Evolutionary conservation across 1,140 invertebrate species (phyloP).

Genomic region (Bombyx mori): DNA sequence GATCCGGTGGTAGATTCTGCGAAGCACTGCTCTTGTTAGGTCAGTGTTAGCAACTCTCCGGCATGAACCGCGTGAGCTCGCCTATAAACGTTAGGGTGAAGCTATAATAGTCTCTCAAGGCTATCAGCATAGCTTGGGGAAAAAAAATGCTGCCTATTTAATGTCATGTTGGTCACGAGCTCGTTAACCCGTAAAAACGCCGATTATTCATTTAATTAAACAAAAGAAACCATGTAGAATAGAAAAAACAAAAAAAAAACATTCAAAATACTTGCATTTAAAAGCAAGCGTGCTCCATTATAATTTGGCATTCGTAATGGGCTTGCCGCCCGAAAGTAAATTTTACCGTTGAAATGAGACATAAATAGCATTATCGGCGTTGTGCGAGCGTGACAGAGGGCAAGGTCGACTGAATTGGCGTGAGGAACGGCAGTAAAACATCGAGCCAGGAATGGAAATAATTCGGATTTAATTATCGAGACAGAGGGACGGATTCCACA

Average conservation of each 20-base stretch:
- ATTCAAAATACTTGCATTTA: constrained; percentile 4
- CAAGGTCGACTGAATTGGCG: constrained; percentile 14
- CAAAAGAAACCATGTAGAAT: neutral
- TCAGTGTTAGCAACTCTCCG: too few species aligned
- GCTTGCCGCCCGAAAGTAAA: constrained; percentile 17
- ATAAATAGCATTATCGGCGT: neutral
- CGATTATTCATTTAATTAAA: neutral
- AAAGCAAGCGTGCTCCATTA: constrained; percentile 14
- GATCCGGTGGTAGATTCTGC: too few species aligned
- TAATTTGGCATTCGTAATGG: constrained; percentile 19
- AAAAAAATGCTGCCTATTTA: too few species aligned
- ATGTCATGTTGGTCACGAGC: too few species aligned
- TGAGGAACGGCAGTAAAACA: constrained; percentile 13
- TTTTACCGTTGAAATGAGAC: constrained; percentile 10
- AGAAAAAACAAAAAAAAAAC: constrained; percentile 7
- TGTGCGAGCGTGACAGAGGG: constrained; percentile 2
- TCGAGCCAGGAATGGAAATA: constrained; percentile 7
- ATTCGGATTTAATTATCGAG: constrained; percentile 18
- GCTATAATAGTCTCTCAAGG: too few species aligned
- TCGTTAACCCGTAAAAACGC: too few species aligned
- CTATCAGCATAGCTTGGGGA: too few species aligned
- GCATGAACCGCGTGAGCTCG: too few species aligned
- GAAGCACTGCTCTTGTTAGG: too few species aligned
- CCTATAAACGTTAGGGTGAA: too few species aligned
- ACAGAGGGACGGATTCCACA: constrained; percentile 13